These are phyloP conservation scores for Microcebus tavaratra DNA, from an alignment of 2,113 vertebrate genomes.

Conservation along the genomic window DNA sequence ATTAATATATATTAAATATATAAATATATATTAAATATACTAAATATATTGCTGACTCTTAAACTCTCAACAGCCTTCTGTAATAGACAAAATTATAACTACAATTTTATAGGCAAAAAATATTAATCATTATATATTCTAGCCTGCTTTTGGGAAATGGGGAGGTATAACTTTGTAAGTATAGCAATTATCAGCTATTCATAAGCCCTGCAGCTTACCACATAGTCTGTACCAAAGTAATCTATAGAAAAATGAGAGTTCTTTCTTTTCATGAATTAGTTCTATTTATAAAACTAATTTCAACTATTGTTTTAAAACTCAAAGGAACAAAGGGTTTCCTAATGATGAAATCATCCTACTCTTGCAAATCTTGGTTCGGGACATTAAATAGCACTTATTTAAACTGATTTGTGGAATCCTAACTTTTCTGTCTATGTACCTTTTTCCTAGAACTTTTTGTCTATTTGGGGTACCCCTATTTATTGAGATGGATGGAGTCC, in stretches of 20 bases:
- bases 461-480: neutral
- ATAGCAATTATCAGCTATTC: neutral
- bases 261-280: neutral
- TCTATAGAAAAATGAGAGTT: neutral
- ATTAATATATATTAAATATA: neutral
- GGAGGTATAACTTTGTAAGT: neutral
- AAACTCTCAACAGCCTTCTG: neutral
- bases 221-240: neutral
- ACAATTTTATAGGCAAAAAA: neutral
- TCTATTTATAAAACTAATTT: neutral
- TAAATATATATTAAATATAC: neutral
- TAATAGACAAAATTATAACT: neutral
- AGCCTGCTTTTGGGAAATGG: neutral
- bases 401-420: neutral
- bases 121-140: neutral
- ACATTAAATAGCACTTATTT: neutral
- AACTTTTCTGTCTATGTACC: neutral
- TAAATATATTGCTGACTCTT: neutral
- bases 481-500: neutral
- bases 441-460: neutral
- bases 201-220: neutral
- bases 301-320: neutral
- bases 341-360: neutral
- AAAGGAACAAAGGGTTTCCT: neutral
- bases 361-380: neutral